Evolutionary conservation across 2,113 vertebrate genomes (phyloP).

Genomic region (Caranx ignobilis): DNA sequence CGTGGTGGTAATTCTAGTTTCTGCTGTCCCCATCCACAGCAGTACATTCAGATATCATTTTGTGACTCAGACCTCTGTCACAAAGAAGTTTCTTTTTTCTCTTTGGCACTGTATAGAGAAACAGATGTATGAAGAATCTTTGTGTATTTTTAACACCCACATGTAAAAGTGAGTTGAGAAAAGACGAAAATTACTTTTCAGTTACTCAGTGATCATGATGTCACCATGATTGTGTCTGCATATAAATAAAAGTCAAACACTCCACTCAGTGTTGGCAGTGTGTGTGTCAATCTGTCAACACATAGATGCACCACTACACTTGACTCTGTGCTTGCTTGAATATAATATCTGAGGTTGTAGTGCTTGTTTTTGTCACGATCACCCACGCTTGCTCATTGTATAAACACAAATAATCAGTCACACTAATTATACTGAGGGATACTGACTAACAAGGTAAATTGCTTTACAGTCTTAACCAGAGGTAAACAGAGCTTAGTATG

Average conservation of each 20-base stretch:
- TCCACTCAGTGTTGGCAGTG: neutral
- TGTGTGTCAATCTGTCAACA: neutral
- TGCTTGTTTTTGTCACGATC: too few relatives aligned
- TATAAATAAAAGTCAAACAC: neutral
- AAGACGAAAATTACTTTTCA: too few relatives aligned
- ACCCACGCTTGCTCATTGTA: neutral
- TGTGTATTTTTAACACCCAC: neutral
- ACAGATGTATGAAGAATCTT: neutral
- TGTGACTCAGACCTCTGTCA: too few relatives aligned
- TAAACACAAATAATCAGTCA: slow-evolving; percentile 2
- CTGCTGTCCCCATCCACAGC: too few relatives aligned
- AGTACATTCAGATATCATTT: too few relatives aligned
- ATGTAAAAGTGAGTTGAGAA: too few relatives aligned
- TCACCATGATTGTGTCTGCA: neutral
- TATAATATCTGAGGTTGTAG: neutral
- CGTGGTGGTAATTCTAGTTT: too few relatives aligned
- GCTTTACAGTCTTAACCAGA: neutral
- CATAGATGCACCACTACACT: neutral
- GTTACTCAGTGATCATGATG: neutral
- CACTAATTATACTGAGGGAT: slow-evolving; percentile 6
- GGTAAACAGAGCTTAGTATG: slow-evolving; percentile 15
- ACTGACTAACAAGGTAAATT: neutral
- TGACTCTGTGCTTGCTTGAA: neutral
- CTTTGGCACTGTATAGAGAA: too few relatives aligned
- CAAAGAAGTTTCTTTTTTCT: too few relatives aligned